Percentiles rank a stretch among this genome's conserved stretches.
Evolutionary conservation across 2,888 invertebrate species (phyloP).

Genomic region (Chydorus sphaericus): DNA sequence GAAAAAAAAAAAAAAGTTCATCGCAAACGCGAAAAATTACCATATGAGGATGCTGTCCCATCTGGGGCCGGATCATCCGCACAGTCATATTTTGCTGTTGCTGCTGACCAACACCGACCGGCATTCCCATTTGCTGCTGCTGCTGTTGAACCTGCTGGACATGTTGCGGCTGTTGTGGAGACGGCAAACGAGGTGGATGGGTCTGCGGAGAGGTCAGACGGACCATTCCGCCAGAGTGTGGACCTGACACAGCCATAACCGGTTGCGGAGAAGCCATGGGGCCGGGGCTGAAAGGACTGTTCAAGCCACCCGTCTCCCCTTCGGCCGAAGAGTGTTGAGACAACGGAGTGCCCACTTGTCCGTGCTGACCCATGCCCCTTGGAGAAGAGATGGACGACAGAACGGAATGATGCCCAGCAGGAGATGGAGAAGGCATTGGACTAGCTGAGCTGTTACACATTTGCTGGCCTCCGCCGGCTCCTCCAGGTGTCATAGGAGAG

Average conservation of each 20-base stretch:
- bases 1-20: too few relatives aligned
- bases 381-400: constrained; percentile 29
- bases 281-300: constrained; percentile 41
- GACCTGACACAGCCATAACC: background rate
- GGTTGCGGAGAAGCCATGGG: constrained; percentile 20
- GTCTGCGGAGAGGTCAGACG: too few relatives aligned
- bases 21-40: too few relatives aligned
- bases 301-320: constrained; percentile 20
- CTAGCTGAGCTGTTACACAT: background rate
- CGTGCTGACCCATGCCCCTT: constrained; percentile 39
- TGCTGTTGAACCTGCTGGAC: constrained; percentile 17
- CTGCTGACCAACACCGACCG: too few relatives aligned
- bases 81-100: constrained; percentile 18
- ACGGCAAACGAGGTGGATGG: constrained; percentile 10
- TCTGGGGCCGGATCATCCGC: too few relatives aligned
- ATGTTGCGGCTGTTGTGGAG: constrained; percentile 13
- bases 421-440: constrained; percentile 1
- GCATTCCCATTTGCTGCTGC: constrained; percentile 13
- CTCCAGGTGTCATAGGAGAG: background rate
- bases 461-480: background rate
- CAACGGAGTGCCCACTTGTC: constrained; percentile 45
- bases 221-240: background rate
- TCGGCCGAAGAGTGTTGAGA: constrained; percentile 31
- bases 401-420: background rate
- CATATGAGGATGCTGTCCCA: too few relatives aligned